These are phyloP conservation scores for Sebastes fasciatus DNA, from an alignment of 2,113 vertebrate genomes.

Conservation along the genomic window DNA sequence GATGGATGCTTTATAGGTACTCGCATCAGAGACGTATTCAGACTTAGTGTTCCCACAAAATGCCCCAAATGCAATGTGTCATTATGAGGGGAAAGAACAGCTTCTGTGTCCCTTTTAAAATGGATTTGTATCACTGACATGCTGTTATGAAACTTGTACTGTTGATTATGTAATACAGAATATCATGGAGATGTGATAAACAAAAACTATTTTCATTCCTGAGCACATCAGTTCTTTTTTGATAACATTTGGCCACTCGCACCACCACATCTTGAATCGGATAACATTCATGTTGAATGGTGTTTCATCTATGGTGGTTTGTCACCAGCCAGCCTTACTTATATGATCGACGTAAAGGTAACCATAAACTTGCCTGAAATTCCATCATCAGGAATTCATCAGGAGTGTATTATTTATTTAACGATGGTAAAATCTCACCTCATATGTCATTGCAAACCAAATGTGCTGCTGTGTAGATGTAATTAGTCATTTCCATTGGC, in stretches of 20 bases:
- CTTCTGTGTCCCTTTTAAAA: slow-evolving; percentile 48
- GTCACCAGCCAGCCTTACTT: slow-evolving; percentile 65
- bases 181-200: slow-evolving; percentile 12
- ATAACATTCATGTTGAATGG: slow-evolving; percentile 78
- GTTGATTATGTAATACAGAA: slow-evolving; percentile 21
- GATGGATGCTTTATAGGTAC: slow-evolving; percentile 35
- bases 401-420: slow-evolving; percentile 12
- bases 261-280: slow-evolving; percentile 39
- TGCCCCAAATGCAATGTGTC: slow-evolving; percentile 12
- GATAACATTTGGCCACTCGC: slow-evolving; percentile 26
- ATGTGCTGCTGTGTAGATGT: slow-evolving; percentile 35
- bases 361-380: slow-evolving; percentile 10
- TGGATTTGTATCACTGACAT: slow-evolving; percentile 19
- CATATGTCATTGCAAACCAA: slow-evolving; percentile 39
- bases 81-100: slow-evolving; percentile 16
- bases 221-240: slow-evolving; percentile 1
- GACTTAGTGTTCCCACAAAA: slow-evolving; percentile 22
- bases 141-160: slow-evolving; percentile 15
- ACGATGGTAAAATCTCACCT: slow-evolving; percentile 2
- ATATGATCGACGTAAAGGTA: slow-evolving; percentile 9
- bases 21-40: not conserved
- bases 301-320: slow-evolving; percentile 55
- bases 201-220: slow-evolving; percentile 32
- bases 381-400: not conserved
- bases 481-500: slow-evolving; percentile 1